Evolutionary conservation across 2,888 invertebrate species (phyloP).

Genomic region (Caenorhabditis auriculariae): DNA sequence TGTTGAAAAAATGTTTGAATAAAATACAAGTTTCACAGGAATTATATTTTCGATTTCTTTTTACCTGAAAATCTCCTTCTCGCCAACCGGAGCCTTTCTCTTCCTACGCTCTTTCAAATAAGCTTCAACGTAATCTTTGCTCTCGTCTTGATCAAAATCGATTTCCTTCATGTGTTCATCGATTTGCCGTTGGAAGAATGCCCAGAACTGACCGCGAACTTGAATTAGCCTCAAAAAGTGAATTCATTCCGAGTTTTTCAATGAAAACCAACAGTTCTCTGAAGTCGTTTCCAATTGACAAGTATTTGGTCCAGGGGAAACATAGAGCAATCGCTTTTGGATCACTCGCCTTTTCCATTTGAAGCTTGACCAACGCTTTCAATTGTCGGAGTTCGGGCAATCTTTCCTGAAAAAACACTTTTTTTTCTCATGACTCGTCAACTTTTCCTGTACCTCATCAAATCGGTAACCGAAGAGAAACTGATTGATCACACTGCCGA

Average conservation of each 20-base stretch:
- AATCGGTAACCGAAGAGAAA: slow-evolving; percentile 33
- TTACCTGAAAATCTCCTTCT: slow-evolving; percentile 15
- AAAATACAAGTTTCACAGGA: no score
- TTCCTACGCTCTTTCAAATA: slow-evolving; percentile 30
- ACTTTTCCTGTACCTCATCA: slow-evolving; percentile 13
- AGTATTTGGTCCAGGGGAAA: slow-evolving; percentile 13
- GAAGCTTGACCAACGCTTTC: slow-evolving; percentile 20
- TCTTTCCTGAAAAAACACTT: slow-evolving; percentile 11
- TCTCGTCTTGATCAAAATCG: slow-evolving; percentile 11
- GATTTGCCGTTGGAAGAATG: slow-evolving; percentile 29
- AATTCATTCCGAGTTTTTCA: no score
- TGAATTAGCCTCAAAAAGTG: no score
- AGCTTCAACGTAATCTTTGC: slow-evolving; percentile 26
- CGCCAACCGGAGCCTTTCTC: slow-evolving; percentile 12
- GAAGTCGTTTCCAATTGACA: slow-evolving; percentile 5
- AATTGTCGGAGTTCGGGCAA: slow-evolving; percentile 16
- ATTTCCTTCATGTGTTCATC: slow-evolving; percentile 20
- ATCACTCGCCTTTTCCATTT: no score
- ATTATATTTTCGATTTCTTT: no score
- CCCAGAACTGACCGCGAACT: slow-evolving; percentile 20
- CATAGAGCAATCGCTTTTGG: slow-evolving; percentile 15
- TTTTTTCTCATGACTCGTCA: no score
- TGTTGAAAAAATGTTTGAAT: no score
- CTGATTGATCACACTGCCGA: slow-evolving; percentile 31
- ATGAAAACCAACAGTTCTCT: slow-evolving; percentile 1